Evolutionary conservation across 2,113 vertebrate species (phyloP).

Genomic region (Pica pica): DNA sequence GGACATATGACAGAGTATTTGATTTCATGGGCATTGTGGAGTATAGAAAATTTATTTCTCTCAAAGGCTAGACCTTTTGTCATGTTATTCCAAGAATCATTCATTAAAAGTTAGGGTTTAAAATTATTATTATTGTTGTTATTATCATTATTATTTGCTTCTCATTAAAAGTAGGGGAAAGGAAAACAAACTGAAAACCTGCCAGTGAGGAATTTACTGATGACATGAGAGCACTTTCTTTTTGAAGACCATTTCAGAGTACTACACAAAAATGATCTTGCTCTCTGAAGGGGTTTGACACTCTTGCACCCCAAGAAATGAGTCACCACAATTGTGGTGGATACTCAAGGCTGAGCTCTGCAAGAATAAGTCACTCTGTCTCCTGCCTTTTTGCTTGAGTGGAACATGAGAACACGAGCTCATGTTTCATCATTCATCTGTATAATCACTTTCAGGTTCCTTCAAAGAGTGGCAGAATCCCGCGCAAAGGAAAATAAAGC

Average conservation of each 20-base stretch:
- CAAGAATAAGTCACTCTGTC: not conserved
- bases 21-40: not conserved
- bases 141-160: not conserved
- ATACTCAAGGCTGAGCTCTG: not conserved
- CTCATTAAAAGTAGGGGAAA: not conserved
- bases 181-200: not conserved
- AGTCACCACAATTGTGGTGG: rapidly evolving
- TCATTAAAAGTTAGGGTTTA: not conserved
- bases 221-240: not conserved
- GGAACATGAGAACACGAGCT: not conserved
- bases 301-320: not conserved
- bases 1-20: not conserved
- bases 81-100: not conserved
- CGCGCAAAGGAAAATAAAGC: not conserved
- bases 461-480: not conserved
- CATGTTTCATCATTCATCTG: not conserved
- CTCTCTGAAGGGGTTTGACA: not conserved
- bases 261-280: not conserved
- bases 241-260: not conserved
- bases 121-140: not conserved
- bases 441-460: conserved; percentile 10
- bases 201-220: not conserved
- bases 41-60: not conserved
- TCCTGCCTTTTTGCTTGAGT: not conserved
- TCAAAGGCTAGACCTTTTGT: not conserved